These are phyloP conservation scores for Philereme vetulata DNA, from an alignment of 2,888 invertebrate genomes.

Conservation along the genomic window DNA sequence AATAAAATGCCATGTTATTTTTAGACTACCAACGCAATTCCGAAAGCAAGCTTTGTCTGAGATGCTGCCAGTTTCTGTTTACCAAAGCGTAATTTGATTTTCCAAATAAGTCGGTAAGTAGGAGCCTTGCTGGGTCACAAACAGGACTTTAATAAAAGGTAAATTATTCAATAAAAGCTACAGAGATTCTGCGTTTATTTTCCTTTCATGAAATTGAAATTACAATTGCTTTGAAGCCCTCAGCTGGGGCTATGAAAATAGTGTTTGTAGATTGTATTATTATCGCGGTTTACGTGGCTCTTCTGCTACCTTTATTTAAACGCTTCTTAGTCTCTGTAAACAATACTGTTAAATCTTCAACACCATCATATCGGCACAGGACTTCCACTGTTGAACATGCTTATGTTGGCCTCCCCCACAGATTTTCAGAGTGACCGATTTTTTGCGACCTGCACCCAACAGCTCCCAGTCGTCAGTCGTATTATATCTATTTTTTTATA, in stretches of 20 bases:
- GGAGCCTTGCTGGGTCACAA: constrained; percentile 59
- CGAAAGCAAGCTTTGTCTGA: constrained; percentile 31
- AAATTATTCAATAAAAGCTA: constrained; percentile 80
- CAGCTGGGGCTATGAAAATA: constrained; percentile 25
- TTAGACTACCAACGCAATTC: constrained; percentile 20
- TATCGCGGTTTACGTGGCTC: constrained; percentile 1
- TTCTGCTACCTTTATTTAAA: constrained; percentile 10
- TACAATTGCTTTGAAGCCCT: constrained; percentile 26
- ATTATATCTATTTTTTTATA: too few relatives aligned
- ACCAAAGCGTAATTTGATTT: constrained; percentile 59
- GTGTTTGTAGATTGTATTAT: constrained; percentile 7
- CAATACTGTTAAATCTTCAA: too few relatives aligned
- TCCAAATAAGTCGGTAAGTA: constrained; percentile 62
- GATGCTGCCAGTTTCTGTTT: constrained; percentile 53
- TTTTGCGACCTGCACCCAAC: too few relatives aligned
- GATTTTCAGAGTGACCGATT: too few relatives aligned
- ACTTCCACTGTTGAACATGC: too few relatives aligned
- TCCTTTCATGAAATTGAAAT: constrained; percentile 32
- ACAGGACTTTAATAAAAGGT: constrained; percentile 73
- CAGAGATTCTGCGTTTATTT: constrained; percentile 50
- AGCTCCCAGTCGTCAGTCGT: too few relatives aligned
- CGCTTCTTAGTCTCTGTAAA: neutral
- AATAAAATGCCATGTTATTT: constrained; percentile 23
- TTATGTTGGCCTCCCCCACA: too few relatives aligned
- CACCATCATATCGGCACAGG: too few relatives aligned